Evolutionary conservation across 2,888 invertebrate species (phyloP).

Genomic region (Drosophila atripex): DNA sequence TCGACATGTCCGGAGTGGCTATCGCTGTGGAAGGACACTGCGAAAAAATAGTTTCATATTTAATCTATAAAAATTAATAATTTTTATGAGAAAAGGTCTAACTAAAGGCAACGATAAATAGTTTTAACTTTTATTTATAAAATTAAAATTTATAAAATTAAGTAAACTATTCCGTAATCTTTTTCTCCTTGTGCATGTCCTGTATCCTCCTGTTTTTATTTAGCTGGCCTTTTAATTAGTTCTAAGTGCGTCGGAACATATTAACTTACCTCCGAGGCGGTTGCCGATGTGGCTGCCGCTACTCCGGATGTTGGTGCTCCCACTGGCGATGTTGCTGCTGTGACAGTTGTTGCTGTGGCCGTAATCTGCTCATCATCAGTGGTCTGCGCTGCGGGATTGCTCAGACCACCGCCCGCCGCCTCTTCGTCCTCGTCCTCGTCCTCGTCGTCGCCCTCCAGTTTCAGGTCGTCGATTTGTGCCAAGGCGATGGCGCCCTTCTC

Average conservation of each 20-base stretch:
- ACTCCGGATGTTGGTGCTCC: conserved; percentile 13
- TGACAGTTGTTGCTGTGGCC: conserved; percentile 26
- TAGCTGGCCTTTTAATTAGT: conserved; percentile 67
- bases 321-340: conserved; percentile 4
- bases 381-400: conserved; percentile 71
- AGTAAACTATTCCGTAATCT: not conserved
- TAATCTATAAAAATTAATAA: no score
- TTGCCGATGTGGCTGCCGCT: conserved; percentile 22
- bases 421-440: conserved; percentile 35
- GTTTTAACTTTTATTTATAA: no score
- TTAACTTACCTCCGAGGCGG: conserved; percentile 75
- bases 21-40: conserved; percentile 18
- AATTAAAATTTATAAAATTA: no score
- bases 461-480: conserved; percentile 72
- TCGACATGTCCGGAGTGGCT: conserved; percentile 78
- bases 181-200: not conserved
- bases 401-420: conserved; percentile 53
- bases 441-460: conserved; percentile 54
- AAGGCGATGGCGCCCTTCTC: conserved; percentile 68
- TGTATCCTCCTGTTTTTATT: conserved; percentile 66
- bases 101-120: not conserved
- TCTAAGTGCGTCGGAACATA: conserved; percentile 61
- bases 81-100: no score
- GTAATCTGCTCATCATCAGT: conserved; percentile 69
- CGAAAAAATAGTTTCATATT: not conserved